These are phyloP conservation scores for Spheniscus humboldti DNA, from an alignment of 2,797 vertebrate species.

Conservation along the genomic window DNA sequence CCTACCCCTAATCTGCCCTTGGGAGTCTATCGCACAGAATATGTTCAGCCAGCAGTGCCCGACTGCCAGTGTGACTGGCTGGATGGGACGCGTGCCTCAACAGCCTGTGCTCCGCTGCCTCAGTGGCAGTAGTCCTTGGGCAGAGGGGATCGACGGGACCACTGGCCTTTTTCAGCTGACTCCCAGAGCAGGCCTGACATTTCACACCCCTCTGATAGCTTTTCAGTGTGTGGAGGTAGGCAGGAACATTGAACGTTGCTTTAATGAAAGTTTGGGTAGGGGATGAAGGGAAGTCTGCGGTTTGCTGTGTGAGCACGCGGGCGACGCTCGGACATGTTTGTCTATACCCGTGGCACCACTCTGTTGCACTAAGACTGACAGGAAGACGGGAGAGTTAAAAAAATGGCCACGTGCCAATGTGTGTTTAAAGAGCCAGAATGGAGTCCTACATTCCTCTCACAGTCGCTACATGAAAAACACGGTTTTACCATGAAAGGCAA, in stretches of 20 bases:
- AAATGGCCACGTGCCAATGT: background rate
- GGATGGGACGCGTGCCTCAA: background rate
- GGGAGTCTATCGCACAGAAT: background rate
- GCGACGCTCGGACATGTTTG: fast-evolving
- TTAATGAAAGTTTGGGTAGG: background rate
- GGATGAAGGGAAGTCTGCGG: background rate
- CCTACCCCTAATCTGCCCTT: background rate
- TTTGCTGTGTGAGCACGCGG: fast-evolving
- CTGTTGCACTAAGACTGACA: background rate
- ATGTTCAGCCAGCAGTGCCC: background rate
- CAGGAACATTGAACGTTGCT: background rate
- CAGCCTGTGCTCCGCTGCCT: background rate
- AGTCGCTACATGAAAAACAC: background rate
- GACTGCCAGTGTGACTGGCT: background rate
- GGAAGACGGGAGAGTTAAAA: background rate
- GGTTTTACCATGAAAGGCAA: background rate
- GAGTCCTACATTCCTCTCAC: background rate
- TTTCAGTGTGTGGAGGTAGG: background rate
- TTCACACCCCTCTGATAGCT: background rate
- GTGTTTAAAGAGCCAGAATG: background rate
- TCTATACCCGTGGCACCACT: background rate
- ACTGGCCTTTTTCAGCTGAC: background rate
- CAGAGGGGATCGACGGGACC: background rate
- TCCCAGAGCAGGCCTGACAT: background rate
- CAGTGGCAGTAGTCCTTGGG: background rate